phyloP scores from a whole-genome alignment of 2,888 invertebrate species.

The Monopis laevigella region DNA sequence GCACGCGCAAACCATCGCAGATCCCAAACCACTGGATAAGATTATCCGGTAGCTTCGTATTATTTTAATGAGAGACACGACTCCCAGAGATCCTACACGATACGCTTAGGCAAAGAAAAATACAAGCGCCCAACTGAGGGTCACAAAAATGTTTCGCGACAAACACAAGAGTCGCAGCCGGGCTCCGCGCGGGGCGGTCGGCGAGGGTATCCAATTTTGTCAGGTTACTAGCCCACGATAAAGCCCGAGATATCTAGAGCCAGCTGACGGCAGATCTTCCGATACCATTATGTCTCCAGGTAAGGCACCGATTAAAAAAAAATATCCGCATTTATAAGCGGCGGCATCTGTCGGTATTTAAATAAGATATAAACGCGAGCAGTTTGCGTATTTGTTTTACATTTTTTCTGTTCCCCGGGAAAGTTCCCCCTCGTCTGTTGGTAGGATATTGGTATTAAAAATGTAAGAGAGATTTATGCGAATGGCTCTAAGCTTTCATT shows the following conservation, averaged over 20 bases:
- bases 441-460: slow-evolving; percentile 62
- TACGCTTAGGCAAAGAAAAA: slow-evolving; percentile 64
- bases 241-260: slow-evolving; percentile 55
- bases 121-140: slow-evolving; percentile 30
- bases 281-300: slow-evolving; percentile 63
- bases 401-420: slow-evolving; percentile 43
- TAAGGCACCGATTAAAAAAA: slow-evolving; percentile 61
- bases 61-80: slow-evolving; percentile 69
- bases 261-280: slow-evolving; percentile 63
- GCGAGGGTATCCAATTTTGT: slow-evolving; percentile 57
- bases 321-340: slow-evolving; percentile 60
- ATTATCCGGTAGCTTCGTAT: slow-evolving; percentile 67
- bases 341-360: slow-evolving; percentile 63
- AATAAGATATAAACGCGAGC: slow-evolving; percentile 61
- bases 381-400: slow-evolving; percentile 48
- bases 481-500: slow-evolving; percentile 68
- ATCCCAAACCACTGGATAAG: slow-evolving; percentile 65
- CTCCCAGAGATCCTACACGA: slow-evolving; percentile 58
- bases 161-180: slow-evolving; percentile 36
- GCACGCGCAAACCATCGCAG: slow-evolving; percentile 66
- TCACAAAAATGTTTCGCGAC: slow-evolving; percentile 58
- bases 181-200: slow-evolving; percentile 33
- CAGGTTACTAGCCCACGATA: slow-evolving; percentile 41
- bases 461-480: slow-evolving; percentile 68
- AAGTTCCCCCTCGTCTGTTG: slow-evolving; percentile 55